A percentile compares a stretch with the other conserved stretches of the same genome.
phyloP scores from a whole-genome alignment of 2,797 vertebrate genomes.

The Muraenolepis orangiensis region DNA sequence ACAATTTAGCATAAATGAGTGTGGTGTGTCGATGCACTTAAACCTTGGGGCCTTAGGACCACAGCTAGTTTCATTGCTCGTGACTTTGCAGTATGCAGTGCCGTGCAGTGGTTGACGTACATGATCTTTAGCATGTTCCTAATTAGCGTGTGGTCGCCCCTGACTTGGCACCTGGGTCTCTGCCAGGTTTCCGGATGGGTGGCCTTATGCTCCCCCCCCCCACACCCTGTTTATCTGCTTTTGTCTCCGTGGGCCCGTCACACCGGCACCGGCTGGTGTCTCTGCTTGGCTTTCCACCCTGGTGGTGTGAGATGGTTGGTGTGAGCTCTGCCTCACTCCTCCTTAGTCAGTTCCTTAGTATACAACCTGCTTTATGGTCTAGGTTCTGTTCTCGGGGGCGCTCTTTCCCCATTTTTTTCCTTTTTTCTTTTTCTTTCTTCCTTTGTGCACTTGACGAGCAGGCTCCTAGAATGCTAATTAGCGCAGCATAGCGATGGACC shows the following conservation, averaged over 20 bases:
- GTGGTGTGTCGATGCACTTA: constrained; percentile 8
- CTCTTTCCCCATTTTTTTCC: not conserved
- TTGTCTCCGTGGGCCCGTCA: constrained; percentile 33
- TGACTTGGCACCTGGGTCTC: constrained; percentile 28
- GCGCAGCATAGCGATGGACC: constrained; percentile 14
- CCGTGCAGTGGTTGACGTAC: constrained; percentile 27
- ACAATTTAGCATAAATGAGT: not conserved
- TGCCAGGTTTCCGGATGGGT: constrained; percentile 22
- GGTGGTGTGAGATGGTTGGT: constrained; percentile 40
- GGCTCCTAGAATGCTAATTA: constrained; percentile 21
- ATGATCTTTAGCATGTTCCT: not conserved
- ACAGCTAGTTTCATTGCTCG: constrained; percentile 8
- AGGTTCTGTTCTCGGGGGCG: constrained; percentile 28
- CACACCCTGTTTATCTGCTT: constrained; percentile 26
- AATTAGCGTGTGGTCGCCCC: not conserved
- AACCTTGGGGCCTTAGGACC: constrained; percentile 7
- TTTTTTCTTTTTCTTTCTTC: not conserved
- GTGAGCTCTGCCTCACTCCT: constrained; percentile 35
- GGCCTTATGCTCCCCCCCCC: not conserved
- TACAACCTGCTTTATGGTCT: not conserved
- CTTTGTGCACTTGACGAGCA: constrained; percentile 5
- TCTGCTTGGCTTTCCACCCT: constrained; percentile 39
- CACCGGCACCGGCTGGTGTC: constrained; percentile 34
- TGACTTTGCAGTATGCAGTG: constrained; percentile 7
- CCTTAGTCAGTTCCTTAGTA: constrained; percentile 14